Evolutionary conservation across 2,113 vertebrate genomes (phyloP), one percentile per base, ranked within the genome.

Genomic region (Apodemus speciosus): DNA sequence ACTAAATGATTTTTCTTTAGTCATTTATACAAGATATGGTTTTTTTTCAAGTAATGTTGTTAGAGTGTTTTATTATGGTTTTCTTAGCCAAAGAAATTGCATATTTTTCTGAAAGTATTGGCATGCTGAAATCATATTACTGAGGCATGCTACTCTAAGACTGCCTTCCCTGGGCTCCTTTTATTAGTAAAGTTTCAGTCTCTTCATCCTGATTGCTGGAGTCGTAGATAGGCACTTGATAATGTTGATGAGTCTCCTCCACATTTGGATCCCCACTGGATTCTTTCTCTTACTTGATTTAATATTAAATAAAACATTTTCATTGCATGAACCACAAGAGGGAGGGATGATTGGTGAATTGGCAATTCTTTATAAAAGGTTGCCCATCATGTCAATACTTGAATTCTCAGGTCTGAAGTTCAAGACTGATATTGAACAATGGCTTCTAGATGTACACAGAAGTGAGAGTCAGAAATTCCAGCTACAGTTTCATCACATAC

Each of bases 371-470:
- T n/a, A 77, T 86, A 77, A 32, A 68, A 43, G 30, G 13, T 83
- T 79, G 20, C 35, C 21, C 15, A 40, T 69, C 69, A 32, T 87
- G 23, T 62, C 87, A 72, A 32, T 49, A 40, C 79, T 79, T 85
- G 56, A 88, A 90, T 93, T 92, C n/a, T n/a, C 49, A 15, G 58
- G 13, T 53, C 79, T 93, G 85, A 83, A 90, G 8, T 73, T 94
- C 51, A 95, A 90, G 66, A 76, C 35, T 58, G 16, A 66, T 58
- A 71, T 88, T 43, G 72, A 89, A 85, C 49, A 81, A n/a, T 51
- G 64, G 66, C 64, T 87, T 53, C 35, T 64, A 94, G 85, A 66
- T 66, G 27, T 32, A 53, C 32, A 38, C 51, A 8, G 8, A 58
- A 38, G 46, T 75, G n/a, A 46, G n/a, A 43, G 27, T 56, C 15